Conservation (phyloP, 2,888 invertebrate genomes). For the Rhopalosiphum nymphaeae region DNA sequence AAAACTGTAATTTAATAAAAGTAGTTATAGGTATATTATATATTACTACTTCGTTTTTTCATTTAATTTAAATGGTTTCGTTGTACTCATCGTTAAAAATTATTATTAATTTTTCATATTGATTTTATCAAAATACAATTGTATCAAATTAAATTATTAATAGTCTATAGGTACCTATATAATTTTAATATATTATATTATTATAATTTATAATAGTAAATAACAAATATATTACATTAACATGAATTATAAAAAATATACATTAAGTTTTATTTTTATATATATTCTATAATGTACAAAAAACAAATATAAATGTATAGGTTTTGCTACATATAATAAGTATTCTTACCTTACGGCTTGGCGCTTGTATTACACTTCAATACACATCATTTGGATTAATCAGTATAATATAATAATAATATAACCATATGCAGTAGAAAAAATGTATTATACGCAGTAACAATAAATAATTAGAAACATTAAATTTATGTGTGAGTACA, state of each 20-base stretch:
- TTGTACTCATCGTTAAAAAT: background rate
- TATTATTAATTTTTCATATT: too few species aligned
- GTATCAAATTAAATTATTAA: too few species aligned
- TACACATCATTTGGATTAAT: background rate
- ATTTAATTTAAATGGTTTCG: background rate
- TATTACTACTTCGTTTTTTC: background rate
- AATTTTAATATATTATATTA: too few species aligned
- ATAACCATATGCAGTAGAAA: background rate
- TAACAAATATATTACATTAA: too few species aligned
- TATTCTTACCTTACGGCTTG: background rate
- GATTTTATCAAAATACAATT: too few species aligned
- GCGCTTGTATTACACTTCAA: too few species aligned
- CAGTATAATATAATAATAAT: background rate
- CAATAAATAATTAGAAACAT: background rate
- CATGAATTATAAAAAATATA: background rate
- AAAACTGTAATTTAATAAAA: too few species aligned
- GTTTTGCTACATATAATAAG: background rate
- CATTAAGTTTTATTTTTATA: background rate
- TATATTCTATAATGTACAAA: background rate
- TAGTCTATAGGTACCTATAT: too few species aligned
- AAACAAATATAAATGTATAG: background rate
- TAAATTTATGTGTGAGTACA: background rate
- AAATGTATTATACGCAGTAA: background rate
- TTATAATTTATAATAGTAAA: too few species aligned
- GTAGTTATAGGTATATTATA: background rate